A percentile compares a stretch with the other conserved stretches of the same genome.
Evolutionary conservation across 2,113 vertebrate genomes (phyloP).

Genomic region (Nematolebias whitei): DNA sequence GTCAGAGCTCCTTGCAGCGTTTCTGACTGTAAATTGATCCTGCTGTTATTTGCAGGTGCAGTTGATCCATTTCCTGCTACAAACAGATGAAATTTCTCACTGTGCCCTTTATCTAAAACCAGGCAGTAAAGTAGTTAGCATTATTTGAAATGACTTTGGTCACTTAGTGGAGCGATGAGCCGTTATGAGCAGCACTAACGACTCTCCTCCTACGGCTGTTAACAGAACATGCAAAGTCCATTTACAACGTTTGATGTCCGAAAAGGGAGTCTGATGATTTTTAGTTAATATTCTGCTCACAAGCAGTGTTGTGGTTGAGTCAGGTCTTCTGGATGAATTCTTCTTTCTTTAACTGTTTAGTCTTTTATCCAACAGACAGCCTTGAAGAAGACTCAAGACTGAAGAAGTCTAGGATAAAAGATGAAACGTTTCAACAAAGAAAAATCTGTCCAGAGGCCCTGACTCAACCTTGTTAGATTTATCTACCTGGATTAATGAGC

Average conservation of each 20-base stretch:
- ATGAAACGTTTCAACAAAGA: no score
- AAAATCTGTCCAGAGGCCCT: no score
- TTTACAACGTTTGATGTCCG: slow-evolving; percentile 40
- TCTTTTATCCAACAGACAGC: no score
- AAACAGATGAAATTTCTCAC: neutral
- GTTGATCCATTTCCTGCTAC: neutral
- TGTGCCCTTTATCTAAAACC: slow-evolving; percentile 12
- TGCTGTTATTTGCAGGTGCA: neutral
- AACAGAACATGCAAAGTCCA: slow-evolving; percentile 22
- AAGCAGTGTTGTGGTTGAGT: neutral
- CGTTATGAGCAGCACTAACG: slow-evolving; percentile 16
- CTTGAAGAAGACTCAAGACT: no score
- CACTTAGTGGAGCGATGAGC: slow-evolving; percentile 42
- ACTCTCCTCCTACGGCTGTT: slow-evolving; percentile 40
- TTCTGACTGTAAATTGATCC: neutral
- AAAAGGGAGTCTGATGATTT: slow-evolving; percentile 20
- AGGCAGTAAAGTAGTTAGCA: slow-evolving; percentile 17
- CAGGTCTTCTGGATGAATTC: no score
- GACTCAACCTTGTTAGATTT: no score
- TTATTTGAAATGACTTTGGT: slow-evolving; percentile 41
- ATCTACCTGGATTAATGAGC: no score
- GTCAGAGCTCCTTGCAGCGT: slow-evolving; percentile 5
- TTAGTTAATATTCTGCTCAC: slow-evolving; percentile 14
- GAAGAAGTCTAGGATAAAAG: no score
- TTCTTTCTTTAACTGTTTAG: no score